A percentile compares a stretch with the other conserved stretches of the same genome.
These are phyloP conservation scores for Panulirus ornatus DNA, from an alignment of 1,140 invertebrate species.

Conservation along the genomic window DNA sequence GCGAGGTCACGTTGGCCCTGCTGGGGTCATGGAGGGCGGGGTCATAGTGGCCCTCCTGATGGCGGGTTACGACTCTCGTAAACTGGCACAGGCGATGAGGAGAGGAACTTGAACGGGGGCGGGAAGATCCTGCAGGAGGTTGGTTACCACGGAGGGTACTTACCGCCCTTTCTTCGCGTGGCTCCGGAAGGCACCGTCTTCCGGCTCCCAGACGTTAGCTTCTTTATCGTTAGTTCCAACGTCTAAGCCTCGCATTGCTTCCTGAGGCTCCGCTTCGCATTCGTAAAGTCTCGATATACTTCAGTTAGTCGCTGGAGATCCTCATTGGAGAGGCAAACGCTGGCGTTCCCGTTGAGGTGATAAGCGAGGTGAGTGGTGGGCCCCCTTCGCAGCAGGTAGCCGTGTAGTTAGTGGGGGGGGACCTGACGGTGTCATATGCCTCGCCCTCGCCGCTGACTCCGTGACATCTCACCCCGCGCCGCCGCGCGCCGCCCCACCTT, in stretches of 20 bases:
- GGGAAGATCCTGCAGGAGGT: not conserved
- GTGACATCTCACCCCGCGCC: conserved; percentile 37
- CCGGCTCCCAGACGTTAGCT: conserved; percentile 3
- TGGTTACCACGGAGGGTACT: not conserved
- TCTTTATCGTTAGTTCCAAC: no score
- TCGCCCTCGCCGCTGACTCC: conserved; percentile 45
- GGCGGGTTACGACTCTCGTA: conserved; percentile 3
- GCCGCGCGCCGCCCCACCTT: no score
- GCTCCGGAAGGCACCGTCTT: conserved; percentile 27
- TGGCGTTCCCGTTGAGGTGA: not conserved
- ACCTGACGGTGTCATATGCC: conserved; percentile 42
- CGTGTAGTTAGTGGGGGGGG: not conserved
- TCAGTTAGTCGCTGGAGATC: no score
- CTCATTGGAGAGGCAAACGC: no score
- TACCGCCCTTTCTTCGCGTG: conserved; percentile 25
- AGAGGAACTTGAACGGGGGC: conserved; percentile 1
- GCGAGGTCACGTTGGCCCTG: not conserved
- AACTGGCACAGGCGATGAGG: conserved; percentile 13
- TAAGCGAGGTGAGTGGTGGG: not conserved
- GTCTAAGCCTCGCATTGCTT: no score
- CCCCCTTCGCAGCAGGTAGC: not conserved
- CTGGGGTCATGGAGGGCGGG: not conserved
- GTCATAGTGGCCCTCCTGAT: not conserved
- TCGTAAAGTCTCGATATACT: no score
- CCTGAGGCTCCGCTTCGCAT: no score